Evolutionary conservation across 2,113 vertebrate species (phyloP), one percentile per base, ranked within the genome.

Genomic region (Platichthys flesus): DNA sequence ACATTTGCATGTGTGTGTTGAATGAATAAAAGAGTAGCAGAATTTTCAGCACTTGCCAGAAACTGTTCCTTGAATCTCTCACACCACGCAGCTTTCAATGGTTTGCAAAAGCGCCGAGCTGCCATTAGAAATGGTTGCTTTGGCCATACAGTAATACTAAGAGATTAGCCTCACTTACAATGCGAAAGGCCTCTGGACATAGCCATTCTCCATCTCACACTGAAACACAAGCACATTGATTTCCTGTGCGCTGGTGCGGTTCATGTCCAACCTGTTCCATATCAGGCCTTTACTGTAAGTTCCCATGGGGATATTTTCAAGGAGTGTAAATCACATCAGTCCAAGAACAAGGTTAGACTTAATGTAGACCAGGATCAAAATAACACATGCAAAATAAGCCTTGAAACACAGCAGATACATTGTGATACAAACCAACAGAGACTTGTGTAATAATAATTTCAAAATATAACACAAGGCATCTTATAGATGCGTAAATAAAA

Each of bases 161-260:
- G 69, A 89, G 72, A 88, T 88, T 79, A 86, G 79, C 60, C 78
- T 79, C 67, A 85, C 65, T 88, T 87, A 75, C 65, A 85, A 88
- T 52, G 73, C 81, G 83, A 91, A 31, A 82, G 75, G 69, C 84
- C 79, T 65, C 49, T 63, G 75, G 81, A 88, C 86, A 82, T 79
- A 83, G 63, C 76, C 52, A 18, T 69, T 81, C 74, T 64, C 81
- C 78, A 72, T 84, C 78, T 81, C 72, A 14, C 68, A 40, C 54
- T 86, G 58, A 73, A 89, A 88, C 81, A 84, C 78, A 42, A 70
- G 74, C 60, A 67, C 78, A 77, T 71, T 85, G 85, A 88, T 92
- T 81, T 76, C 67, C 74, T 71, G 51, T 52, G 67, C 79, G 67
- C 70, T 60, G 24, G 57, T 40, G 76, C 2, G 6, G 57, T 58